Conservation (phyloP, 2,888 invertebrate species). For the Troides aeacus region DNA sequence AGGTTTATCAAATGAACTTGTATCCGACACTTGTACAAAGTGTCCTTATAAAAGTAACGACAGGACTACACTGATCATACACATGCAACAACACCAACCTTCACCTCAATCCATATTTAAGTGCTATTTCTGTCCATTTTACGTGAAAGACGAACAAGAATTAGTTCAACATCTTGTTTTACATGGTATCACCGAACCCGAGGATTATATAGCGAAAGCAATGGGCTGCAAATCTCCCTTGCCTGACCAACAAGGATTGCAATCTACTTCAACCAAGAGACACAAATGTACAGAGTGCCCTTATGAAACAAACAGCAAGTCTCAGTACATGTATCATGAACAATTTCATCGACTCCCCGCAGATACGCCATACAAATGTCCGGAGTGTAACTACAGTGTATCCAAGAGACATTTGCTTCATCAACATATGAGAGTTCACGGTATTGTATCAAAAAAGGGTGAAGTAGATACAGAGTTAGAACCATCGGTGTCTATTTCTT, state of each 20-base stretch:
- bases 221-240: slow-evolving; percentile 62
- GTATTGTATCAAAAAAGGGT: slow-evolving; percentile 72
- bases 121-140: slow-evolving; percentile 90
- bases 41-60: slow-evolving; percentile 86
- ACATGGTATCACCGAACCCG: slow-evolving; percentile 82
- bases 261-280: slow-evolving; percentile 74
- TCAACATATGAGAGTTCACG: slow-evolving; percentile 89
- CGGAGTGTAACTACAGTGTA: slow-evolving; percentile 90
- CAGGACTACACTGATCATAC: slow-evolving; percentile 80
- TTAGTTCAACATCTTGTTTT: slow-evolving; percentile 84
- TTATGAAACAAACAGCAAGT: slow-evolving; percentile 91
- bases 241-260: slow-evolving; percentile 43
- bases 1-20: slow-evolving; percentile 51
- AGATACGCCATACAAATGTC: slow-evolving; percentile 89
- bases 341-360: slow-evolving; percentile 88
- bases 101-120: slow-evolving; percentile 85
- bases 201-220: slow-evolving; percentile 68
- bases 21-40: slow-evolving; percentile 79
- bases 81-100: slow-evolving; percentile 85
- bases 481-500: slow-evolving; percentile 44
- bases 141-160: slow-evolving; percentile 85
- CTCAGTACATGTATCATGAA: slow-evolving; percentile 92
- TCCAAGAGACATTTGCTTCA: slow-evolving; percentile 89
- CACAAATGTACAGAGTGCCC: slow-evolving; percentile 91
- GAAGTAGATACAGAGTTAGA: slow-evolving; percentile 70